A percentile compares a stretch with the other conserved stretches of the same genome.
These are phyloP conservation scores for Hydrotaea cyrtoneurina DNA, from an alignment of 2,888 invertebrate species.

Conservation along the genomic window DNA sequence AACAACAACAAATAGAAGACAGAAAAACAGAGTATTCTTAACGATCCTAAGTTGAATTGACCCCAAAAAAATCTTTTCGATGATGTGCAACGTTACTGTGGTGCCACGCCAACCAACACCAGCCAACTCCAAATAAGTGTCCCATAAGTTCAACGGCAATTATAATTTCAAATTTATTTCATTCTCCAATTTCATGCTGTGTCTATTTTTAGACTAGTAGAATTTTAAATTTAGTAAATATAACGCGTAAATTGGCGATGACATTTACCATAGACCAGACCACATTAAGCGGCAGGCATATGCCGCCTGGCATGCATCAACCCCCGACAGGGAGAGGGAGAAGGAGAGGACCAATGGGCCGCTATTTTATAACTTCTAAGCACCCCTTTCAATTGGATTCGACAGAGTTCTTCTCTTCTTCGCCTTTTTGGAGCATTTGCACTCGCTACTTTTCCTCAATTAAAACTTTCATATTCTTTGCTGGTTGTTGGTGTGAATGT, in stretches of 20 bases:
- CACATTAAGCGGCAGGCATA: neutral
- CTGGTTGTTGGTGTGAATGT: conserved; percentile 21
- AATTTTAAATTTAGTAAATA: conserved; percentile 60
- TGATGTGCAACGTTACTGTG: neutral
- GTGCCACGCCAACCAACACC: neutral
- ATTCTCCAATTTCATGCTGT: conserved; percentile 25
- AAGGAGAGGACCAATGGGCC: neutral
- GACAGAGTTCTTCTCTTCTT: conserved; percentile 50
- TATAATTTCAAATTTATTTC: conserved; percentile 44
- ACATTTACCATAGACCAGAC: conserved; percentile 48
- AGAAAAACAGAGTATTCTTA: neutral
- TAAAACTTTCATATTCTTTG: conserved; percentile 58
- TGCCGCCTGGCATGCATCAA: conserved; percentile 37
- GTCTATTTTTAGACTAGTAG: conserved; percentile 61
- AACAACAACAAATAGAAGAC: no score
- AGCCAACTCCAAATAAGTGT: conserved; percentile 5
- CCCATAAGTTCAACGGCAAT: conserved; percentile 62
- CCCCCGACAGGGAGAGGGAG: no score
- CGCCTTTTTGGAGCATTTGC: conserved; percentile 30
- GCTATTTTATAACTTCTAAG: conserved; percentile 8
- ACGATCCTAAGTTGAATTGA: conserved; percentile 28
- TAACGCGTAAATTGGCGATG: conserved; percentile 60
- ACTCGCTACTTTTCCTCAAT: conserved; percentile 55
- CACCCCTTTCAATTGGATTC: conserved; percentile 53
- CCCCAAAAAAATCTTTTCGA: conserved; percentile 56